Conservation (phyloP, 1,140 invertebrate genomes). For the Philopotamus ludificatus region DNA sequence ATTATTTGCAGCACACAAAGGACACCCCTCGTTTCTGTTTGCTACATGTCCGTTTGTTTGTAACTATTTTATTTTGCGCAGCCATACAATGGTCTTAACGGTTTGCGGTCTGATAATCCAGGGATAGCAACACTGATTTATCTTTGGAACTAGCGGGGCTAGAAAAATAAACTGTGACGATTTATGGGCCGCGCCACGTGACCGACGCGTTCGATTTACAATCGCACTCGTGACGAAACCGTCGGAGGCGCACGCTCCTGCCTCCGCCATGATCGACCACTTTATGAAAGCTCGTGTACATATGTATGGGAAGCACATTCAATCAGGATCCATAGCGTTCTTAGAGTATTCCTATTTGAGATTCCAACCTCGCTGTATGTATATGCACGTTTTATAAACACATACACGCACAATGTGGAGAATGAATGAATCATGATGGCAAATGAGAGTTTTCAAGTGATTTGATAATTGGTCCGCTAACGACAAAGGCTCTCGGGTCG, state of each 20-base stretch:
- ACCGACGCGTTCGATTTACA: conserved; percentile 5
- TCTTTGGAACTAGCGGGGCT: neutral
- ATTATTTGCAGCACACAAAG: neutral
- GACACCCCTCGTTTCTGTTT: neutral
- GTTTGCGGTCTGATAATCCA: conserved; percentile 1
- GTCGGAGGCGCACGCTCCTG: no score
- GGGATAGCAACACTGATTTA: neutral
- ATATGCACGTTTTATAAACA: no score
- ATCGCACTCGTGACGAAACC: neutral
- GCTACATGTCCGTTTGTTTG: neutral
- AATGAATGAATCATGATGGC: neutral
- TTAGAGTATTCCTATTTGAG: no score
- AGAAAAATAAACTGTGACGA: conserved; percentile 5
- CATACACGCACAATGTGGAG: no score
- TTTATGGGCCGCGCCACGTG: conserved; percentile 14
- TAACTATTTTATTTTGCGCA: neutral
- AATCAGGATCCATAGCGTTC: no score
- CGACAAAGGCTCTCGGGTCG: conserved; percentile 17
- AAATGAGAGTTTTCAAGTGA: conserved; percentile 22
- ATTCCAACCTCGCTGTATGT: no score
- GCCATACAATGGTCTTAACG: conserved; percentile 3
- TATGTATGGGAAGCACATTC: no score
- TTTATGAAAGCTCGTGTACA: no score
- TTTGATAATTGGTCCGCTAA: conserved; percentile 26
- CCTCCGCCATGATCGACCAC: no score